These are phyloP conservation scores for Erinaceus europaeus DNA, from an alignment of 2,113 vertebrate genomes.

Conservation along the genomic window DNA sequence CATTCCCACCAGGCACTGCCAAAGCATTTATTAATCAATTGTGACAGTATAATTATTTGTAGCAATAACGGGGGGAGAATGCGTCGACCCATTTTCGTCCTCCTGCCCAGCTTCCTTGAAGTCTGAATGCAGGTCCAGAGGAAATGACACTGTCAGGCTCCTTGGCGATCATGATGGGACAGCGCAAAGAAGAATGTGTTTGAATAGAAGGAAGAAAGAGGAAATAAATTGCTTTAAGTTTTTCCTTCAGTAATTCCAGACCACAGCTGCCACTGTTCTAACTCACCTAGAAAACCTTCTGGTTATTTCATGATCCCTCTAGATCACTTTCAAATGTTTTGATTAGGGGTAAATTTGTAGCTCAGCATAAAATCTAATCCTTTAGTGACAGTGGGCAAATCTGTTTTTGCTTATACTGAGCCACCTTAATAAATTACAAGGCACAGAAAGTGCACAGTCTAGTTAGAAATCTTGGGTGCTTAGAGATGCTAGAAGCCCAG, in stretches of 20 bases:
- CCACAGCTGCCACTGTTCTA: not conserved
- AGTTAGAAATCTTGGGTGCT: not conserved
- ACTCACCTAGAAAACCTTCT: accelerated
- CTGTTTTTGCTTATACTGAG: not conserved
- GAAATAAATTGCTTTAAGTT: not conserved
- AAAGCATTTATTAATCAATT: too few species aligned
- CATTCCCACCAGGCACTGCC: too few species aligned
- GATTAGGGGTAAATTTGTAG: not conserved
- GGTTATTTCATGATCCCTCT: not conserved
- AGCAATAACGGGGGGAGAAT: too few species aligned
- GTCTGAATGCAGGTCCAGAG: too few species aligned
- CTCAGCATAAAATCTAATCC: not conserved
- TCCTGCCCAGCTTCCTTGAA: too few species aligned
- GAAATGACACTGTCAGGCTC: too few species aligned
- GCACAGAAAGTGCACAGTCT: accelerated
- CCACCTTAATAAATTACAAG: not conserved
- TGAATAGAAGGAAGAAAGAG: not conserved
- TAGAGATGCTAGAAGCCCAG: not conserved
- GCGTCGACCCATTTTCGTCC: too few species aligned
- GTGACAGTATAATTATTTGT: too few species aligned
- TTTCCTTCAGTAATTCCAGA: not conserved
- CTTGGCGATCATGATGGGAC: too few species aligned
- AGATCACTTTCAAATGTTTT: not conserved
- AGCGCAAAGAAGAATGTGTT: too few species aligned
- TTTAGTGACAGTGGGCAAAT: not conserved